Percentiles rank a stretch among this genome's conserved stretches.
These are phyloP conservation scores for Arion vulgaris DNA, from an alignment of 1,140 invertebrate genomes.

Conservation along the genomic window DNA sequence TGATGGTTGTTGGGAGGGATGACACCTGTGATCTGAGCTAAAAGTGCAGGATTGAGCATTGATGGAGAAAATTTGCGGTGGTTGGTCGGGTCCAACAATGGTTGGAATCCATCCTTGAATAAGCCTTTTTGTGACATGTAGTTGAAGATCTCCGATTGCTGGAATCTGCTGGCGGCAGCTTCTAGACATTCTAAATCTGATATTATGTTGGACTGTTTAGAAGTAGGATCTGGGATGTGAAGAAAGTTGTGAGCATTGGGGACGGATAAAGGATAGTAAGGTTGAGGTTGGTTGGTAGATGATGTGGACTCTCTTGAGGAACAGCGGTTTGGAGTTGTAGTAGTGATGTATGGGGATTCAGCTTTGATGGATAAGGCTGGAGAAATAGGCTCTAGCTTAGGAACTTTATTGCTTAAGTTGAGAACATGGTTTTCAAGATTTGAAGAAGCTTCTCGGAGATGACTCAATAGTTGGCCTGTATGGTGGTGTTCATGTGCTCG, in stretches of 20 bases:
- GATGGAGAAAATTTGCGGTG: constrained; percentile 21
- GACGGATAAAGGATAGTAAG: constrained; percentile 3
- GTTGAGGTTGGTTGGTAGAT: constrained; percentile 10
- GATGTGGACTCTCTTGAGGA: background rate
- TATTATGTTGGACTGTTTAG: background rate
- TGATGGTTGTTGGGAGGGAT: constrained; percentile 40
- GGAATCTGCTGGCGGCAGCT: constrained; percentile 45
- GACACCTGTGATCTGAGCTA: constrained; percentile 34
- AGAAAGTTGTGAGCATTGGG: constrained; percentile 22
- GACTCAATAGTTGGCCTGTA: background rate
- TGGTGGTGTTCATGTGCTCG: constrained; percentile 54
- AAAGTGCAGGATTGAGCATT: constrained; percentile 25
- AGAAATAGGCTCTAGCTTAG: constrained; percentile 26
- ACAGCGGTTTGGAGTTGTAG: constrained; percentile 15
- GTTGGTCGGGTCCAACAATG: background rate
- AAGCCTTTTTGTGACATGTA: constrained; percentile 66
- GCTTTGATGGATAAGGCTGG: constrained; percentile 41
- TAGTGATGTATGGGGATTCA: constrained; percentile 22
- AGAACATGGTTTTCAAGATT: constrained; percentile 54
- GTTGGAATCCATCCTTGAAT: constrained; percentile 41
- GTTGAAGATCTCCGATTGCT: constrained; percentile 66
- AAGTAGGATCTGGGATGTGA: background rate
- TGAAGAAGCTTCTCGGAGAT: background rate
- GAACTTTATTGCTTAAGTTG: constrained; percentile 59
- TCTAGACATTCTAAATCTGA: background rate